These are phyloP conservation scores for Leuctra nigra DNA, from an alignment of 2,888 invertebrate species.

Conservation along the genomic window DNA sequence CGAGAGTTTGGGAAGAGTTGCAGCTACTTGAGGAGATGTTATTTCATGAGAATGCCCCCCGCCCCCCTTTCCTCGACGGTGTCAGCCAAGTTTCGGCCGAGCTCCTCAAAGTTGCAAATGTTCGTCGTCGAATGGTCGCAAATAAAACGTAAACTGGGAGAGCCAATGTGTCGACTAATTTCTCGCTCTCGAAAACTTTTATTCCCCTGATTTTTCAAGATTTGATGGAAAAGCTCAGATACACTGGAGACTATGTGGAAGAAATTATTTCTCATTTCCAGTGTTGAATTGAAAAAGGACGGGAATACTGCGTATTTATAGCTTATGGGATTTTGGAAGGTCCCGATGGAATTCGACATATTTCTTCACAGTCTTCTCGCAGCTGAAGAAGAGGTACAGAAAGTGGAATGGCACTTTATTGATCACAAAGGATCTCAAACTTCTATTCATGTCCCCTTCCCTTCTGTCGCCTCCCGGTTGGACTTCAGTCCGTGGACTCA, in stretches of 20 bases:
- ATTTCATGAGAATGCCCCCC: not conserved
- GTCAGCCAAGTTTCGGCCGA: not conserved
- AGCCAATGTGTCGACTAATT: not conserved
- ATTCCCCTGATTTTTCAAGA: conserved; percentile 5
- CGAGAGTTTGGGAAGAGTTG: not conserved
- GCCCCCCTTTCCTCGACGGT: too few species aligned
- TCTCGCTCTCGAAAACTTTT: not conserved
- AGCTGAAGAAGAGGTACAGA: conserved; percentile 10
- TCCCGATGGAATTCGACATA: conserved; percentile 28
- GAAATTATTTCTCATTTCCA: conserved; percentile 27
- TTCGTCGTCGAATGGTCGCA: not conserved
- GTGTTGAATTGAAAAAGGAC: conserved; percentile 25
- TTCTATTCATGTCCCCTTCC: conserved; percentile 22
- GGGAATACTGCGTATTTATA: conserved; percentile 28
- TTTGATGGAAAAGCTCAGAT: not conserved
- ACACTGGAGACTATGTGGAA: conserved; percentile 8
- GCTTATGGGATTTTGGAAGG: conserved; percentile 28
- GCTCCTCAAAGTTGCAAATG: not conserved
- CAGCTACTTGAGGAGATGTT: not conserved
- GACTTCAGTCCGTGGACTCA: not conserved
- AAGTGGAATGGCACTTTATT: conserved; percentile 27
- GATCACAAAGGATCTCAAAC: conserved; percentile 28
- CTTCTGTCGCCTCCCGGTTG: not conserved
- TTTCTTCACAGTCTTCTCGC: conserved; percentile 19
- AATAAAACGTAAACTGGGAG: not conserved